Conservation (phyloP, 1,140 invertebrate species). For the Catajapyx aquilonaris region DNA sequence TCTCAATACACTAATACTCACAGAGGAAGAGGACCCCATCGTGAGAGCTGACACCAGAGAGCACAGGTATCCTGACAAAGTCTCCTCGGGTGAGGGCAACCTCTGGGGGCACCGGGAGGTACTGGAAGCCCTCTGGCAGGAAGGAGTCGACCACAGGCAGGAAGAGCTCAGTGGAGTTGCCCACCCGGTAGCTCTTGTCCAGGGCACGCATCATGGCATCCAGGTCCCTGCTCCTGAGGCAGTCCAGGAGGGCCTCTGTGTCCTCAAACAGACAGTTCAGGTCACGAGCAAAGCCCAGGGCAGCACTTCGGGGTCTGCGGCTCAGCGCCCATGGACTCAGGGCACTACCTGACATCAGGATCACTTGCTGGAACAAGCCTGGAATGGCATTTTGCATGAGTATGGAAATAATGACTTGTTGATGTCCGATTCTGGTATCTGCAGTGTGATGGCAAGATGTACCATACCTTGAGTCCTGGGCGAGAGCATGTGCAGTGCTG, state of each 20-base stretch:
- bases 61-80: slow-evolving; percentile 24
- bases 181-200: slow-evolving; percentile 31
- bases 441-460: slow-evolving; percentile 8
- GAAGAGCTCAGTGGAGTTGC: slow-evolving; percentile 28
- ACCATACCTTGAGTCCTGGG: slow-evolving; percentile 31
- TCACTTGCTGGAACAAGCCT: slow-evolving; percentile 40
- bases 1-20: no score
- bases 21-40: slow-evolving; percentile 32
- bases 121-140: slow-evolving; percentile 27
- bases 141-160: slow-evolving; percentile 33
- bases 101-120: slow-evolving; percentile 26
- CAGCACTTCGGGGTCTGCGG: slow-evolving; percentile 28
- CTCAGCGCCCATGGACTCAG: slow-evolving; percentile 33
- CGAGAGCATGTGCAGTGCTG: slow-evolving; percentile 33
- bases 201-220: slow-evolving; percentile 32
- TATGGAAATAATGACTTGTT: slow-evolving; percentile 1
- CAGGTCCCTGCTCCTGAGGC: slow-evolving; percentile 33
- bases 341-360: slow-evolving; percentile 49
- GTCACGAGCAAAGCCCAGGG: slow-evolving; percentile 29
- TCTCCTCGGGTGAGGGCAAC: slow-evolving; percentile 22
- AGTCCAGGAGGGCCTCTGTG: slow-evolving; percentile 26
- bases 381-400: slow-evolving; percentile 8
- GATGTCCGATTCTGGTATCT: slow-evolving; percentile 6
- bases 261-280: slow-evolving; percentile 23
- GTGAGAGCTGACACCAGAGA: slow-evolving; percentile 34